phyloP scores from a whole-genome alignment of 2,888 invertebrate species.

The Shargacucullia verbasci region DNA sequence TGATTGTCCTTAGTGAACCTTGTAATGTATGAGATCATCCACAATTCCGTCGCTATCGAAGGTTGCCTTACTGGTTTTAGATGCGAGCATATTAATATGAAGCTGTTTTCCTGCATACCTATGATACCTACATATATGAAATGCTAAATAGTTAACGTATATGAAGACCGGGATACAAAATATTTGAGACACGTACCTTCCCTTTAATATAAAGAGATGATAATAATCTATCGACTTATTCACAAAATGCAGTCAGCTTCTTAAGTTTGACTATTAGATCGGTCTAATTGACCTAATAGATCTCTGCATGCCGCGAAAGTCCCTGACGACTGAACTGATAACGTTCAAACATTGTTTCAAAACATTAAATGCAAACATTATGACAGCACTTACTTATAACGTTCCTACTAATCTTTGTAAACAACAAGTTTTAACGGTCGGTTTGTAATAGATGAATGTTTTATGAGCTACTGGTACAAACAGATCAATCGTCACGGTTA shows the following conservation, averaged over 20 bases:
- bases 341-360: constrained; percentile 34
- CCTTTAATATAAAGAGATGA: not conserved
- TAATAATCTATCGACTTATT: not conserved
- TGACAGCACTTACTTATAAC: constrained; percentile 32
- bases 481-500: constrained; percentile 11
- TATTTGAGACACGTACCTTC: too few relatives aligned
- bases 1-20: constrained; percentile 48
- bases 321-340: constrained; percentile 26
- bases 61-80: constrained; percentile 55
- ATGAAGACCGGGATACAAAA: too few relatives aligned
- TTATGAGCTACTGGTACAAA: not conserved
- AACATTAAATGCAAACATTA: constrained; percentile 36
- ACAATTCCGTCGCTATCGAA: constrained; percentile 57
- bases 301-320: constrained; percentile 30
- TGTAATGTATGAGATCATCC: constrained; percentile 67
- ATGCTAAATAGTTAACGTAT: too few relatives aligned
- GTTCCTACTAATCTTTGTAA: constrained; percentile 31
- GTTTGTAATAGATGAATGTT: not conserved
- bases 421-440: constrained; percentile 12
- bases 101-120: constrained; percentile 27
- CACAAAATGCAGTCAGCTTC: constrained; percentile 9
- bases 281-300: constrained; percentile 59
- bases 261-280: constrained; percentile 45
- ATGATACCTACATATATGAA: too few relatives aligned
- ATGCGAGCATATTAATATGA: constrained; percentile 30